A percentile compares a stretch with the other conserved stretches of the same genome.
phyloP scores from a whole-genome alignment of 2,888 invertebrate species.

The Gastrophysa polygoni region DNA sequence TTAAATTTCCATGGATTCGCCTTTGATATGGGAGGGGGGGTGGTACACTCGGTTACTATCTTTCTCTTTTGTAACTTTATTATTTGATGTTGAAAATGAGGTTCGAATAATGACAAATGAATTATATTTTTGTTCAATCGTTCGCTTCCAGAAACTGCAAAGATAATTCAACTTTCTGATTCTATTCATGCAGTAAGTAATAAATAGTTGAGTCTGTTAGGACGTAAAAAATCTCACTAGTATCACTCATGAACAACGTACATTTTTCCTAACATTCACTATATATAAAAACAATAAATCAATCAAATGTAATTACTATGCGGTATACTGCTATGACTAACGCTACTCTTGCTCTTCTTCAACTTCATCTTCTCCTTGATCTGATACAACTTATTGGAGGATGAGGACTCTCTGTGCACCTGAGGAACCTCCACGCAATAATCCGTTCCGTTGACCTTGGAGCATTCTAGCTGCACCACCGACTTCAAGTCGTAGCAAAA shows the following conservation, averaged over 20 bases:
- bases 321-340: slow-evolving; percentile 41
- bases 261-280: background rate
- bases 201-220: too few species aligned
- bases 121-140: too few species aligned
- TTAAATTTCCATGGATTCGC: too few species aligned
- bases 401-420: slow-evolving; percentile 34
- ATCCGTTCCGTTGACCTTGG: slow-evolving; percentile 32
- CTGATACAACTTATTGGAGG: slow-evolving; percentile 39
- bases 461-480: slow-evolving; percentile 57
- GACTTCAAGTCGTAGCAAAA: slow-evolving; percentile 54
- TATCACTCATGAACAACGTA: too few species aligned
- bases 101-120: too few species aligned
- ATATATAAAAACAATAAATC: background rate
- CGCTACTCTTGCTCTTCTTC: slow-evolving; percentile 44
- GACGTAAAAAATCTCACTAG: too few species aligned
- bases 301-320: slow-evolving; percentile 42
- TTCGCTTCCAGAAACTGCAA: background rate
- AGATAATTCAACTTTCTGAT: too few species aligned
- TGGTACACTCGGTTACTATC: too few species aligned
- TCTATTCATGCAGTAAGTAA: too few species aligned
- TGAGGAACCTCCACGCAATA: slow-evolving; percentile 22
- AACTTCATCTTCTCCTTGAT: slow-evolving; percentile 48
- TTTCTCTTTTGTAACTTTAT: too few species aligned
- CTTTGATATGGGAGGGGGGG: too few species aligned
- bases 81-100: too few species aligned